These are phyloP conservation scores for Clarias gariepinus DNA, from an alignment of 2,113 vertebrate genomes.

Conservation along the genomic window DNA sequence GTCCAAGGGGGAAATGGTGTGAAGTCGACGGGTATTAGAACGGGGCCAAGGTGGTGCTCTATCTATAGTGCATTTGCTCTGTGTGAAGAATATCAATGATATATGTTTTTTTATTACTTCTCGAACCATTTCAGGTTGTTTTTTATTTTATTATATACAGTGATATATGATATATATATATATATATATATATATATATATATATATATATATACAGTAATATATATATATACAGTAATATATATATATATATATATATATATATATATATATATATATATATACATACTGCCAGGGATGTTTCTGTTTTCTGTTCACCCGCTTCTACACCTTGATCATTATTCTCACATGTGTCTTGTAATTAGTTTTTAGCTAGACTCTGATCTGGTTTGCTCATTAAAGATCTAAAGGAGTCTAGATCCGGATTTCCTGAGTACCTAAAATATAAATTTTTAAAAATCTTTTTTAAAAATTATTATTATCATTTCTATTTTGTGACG, in stretches of 20 bases:
- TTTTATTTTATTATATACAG: too few species aligned
- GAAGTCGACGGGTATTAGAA: background rate
- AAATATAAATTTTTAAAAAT: too few species aligned
- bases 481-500: background rate
- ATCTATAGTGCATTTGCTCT: constrained; percentile 18
- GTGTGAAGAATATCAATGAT: constrained; percentile 20
- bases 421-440: background rate
- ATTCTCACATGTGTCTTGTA: background rate
- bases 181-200: too few species aligned
- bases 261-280: too few species aligned
- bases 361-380: background rate
- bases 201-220: too few species aligned
- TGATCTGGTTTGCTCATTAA: background rate
- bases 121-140: background rate
- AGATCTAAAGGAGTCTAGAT: background rate
- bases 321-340: background rate
- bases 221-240: too few species aligned
- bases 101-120: background rate
- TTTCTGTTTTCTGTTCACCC: background rate
- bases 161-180: too few species aligned
- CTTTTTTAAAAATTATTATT: too few species aligned
- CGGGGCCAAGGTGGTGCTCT: background rate
- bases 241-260: too few species aligned
- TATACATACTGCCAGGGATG: background rate
- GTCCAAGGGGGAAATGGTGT: background rate